Conservation (phyloP, 2,113 vertebrate genomes). For the Dipodomys spectabilis region DNA sequence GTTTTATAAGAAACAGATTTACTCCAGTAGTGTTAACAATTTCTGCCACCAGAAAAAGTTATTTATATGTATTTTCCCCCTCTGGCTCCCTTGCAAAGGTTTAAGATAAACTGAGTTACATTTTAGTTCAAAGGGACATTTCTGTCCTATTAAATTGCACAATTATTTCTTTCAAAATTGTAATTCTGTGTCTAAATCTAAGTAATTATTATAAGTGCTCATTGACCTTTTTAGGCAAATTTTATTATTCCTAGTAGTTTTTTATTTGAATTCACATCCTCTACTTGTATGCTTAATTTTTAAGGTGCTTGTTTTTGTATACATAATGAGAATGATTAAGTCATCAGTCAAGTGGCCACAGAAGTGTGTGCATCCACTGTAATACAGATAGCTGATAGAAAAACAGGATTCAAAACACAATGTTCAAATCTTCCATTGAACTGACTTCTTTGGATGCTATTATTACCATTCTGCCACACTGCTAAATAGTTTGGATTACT, state of each 20-base stretch:
- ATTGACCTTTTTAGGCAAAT: not conserved
- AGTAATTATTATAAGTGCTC: slow-evolving; percentile 22
- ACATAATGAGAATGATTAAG: slow-evolving; percentile 40
- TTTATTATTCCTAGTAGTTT: slow-evolving; percentile 13
- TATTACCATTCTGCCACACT: too few relatives aligned
- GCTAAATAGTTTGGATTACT: slow-evolving; percentile 28
- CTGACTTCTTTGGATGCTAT: not conserved
- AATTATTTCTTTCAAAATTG: slow-evolving; percentile 28
- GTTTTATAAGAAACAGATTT: slow-evolving; percentile 57
- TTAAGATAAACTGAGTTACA: slow-evolving; percentile 18
- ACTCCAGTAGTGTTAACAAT: slow-evolving; percentile 44
- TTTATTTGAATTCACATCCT: not conserved
- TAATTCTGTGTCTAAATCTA: slow-evolving; percentile 26
- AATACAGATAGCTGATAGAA: not conserved
- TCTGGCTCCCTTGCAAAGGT: not conserved
- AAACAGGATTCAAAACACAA: not conserved
- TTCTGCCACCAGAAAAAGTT: slow-evolving; percentile 56
- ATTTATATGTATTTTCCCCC: too few relatives aligned
- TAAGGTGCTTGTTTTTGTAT: not conserved
- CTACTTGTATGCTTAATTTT: slow-evolving; percentile 29
- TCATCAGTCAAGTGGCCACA: not conserved
- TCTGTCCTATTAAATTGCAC: not conserved
- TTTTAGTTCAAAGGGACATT: slow-evolving; percentile 44
- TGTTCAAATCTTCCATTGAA: not conserved
- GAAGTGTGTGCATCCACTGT: not conserved